Conservation (phyloP, 37 sponge, comb jelly and placozoan species). For the Aphrocallistes beatrix region DNA sequence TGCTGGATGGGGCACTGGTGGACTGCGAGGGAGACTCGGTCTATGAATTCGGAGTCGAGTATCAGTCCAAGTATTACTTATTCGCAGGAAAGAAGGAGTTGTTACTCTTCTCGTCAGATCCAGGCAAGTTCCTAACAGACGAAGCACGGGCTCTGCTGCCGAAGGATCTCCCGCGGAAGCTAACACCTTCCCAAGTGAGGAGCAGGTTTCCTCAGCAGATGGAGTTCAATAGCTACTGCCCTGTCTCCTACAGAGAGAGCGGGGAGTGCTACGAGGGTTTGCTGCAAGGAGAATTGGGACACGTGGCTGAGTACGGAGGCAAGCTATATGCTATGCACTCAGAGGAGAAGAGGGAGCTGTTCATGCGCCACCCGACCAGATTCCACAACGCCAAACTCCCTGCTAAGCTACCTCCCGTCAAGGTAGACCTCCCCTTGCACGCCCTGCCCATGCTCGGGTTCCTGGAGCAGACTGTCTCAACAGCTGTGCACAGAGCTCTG, state of each 20-base stretch:
- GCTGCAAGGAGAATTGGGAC: slow-evolving; percentile 44
- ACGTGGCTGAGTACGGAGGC: slow-evolving; percentile 54
- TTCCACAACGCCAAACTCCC: slow-evolving; percentile 52
- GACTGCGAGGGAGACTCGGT: slow-evolving; percentile 52
- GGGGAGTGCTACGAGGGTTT: slow-evolving; percentile 68
- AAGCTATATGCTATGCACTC: slow-evolving; percentile 62
- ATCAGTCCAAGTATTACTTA: slow-evolving; percentile 59
- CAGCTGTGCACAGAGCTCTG: slow-evolving; percentile 58
- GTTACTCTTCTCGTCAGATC: slow-evolving; percentile 40
- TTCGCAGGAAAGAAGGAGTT: slow-evolving; percentile 45
- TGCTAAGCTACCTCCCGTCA: slow-evolving; percentile 75
- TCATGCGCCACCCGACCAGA: slow-evolving; percentile 62
- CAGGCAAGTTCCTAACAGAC: slow-evolving; percentile 54
- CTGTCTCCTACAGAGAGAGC: slow-evolving; percentile 81
- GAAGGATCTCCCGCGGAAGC: slow-evolving; percentile 34
- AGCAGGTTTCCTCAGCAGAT: slow-evolving; percentile 71
- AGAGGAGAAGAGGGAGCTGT: slow-evolving; percentile 51
- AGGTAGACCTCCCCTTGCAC: slow-evolving; percentile 40
- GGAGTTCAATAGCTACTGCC: slow-evolving; percentile 77
- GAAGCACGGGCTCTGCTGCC: slow-evolving; percentile 47
- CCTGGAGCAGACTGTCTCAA: slow-evolving; percentile 84
- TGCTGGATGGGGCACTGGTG: slow-evolving; percentile 47
- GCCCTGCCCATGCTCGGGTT: slow-evolving; percentile 88
- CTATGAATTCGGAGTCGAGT: slow-evolving; percentile 60
- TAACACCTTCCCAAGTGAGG: slow-evolving; percentile 40